Evolutionary conservation across 2,113 vertebrate genomes (phyloP), one percentile per base, ranked within the genome.

Genomic region (Thunnus maccoyii): DNA sequence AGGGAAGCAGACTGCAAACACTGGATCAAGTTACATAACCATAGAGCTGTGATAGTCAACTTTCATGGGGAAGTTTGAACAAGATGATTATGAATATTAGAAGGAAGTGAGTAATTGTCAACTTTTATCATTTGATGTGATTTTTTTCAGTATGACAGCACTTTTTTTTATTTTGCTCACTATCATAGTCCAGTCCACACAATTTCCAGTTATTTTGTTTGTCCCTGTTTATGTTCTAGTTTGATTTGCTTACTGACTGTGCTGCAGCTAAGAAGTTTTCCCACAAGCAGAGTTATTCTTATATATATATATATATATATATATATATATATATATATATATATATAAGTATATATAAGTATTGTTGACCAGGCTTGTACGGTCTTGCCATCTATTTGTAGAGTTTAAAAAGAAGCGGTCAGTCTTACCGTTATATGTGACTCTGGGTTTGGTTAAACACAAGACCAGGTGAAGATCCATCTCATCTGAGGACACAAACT

Each of bases 401-500:
- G 20, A 60, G 8, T 18, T 46, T 11, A 14, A 44, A 13, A 18
- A 61, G 25, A 4, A 15, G 5, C 1, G 0, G 8, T 17, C 44
- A 66, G 56, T 91, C 96, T 95, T 96, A 99, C 98, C 98, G 76
- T 99, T 99, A 89, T 99, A 99, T 4, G 97, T 98, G 91, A 98
- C 96, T 92, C 98, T 96, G 90, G 98, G 98, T 89, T 98, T 99
- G 81, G 97, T 98, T 95, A 99, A 95, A 91, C 97, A 99, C 96
- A 99, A 95, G 81, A 98, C 96, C 86, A 99, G 97, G 94, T 99
- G 98, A 80, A 98, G 96, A 89, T 99, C 97, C 97, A 99, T 98
- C 94, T 99, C 97, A 13, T 99, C 98, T 15, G 97, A 97, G 63
- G 97, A 95, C 91, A 99, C 95, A 90, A 97, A 97, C 95, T 98